Base-by-base conservation (phyloP, 2,888 invertebrate species). In the Ptilodon capucinus region DNA sequence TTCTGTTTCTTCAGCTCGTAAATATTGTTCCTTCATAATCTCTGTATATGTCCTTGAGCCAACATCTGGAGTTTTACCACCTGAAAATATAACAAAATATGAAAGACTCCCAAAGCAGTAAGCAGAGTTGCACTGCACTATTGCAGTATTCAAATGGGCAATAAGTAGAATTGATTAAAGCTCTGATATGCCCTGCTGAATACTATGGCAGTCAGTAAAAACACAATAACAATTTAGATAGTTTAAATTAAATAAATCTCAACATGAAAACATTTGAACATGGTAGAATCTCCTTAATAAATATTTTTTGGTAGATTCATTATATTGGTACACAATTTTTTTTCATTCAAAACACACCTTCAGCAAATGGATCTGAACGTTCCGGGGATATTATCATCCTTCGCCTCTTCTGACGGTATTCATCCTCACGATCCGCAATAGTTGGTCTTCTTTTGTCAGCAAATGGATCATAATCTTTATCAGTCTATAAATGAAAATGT, bases 1-100 rank as follows among this genome's bases (percentile, higher is more conserved):
- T 92, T 98, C 97, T 71, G 95, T 96, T 91, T 98, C 97, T 91
- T 97, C 97, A 44, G 96, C 96, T 76, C 96, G 94, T 11, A 99
- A 93, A 80, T 96, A 93, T 82, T 98, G 97, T 82, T 99, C 99
- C 79, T 95, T 95, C 98, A 99, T 99, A 92, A 99, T 98, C 84
- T 98, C 97, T 36, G 97, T 96, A 81, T 97, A 99, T 11, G 98
- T 98, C 76, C 99, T 93, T 4, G 97, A 97, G 48, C 97, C 96
- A 65, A 97, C 92, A 93, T 99, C 99, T 30, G 99, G 99, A 38
- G 99, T 99, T 92, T 99, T 98, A 17, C 98, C 99, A 88, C 98
- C 98, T 98, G 93, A 61, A 95, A 94, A 86, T 74, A 74, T 36
- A 28, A 32, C 11, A 28, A 42, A n/a, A n/a, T n/a, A n/a, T n/a